Conservation (phyloP, 2,888 invertebrate genomes). For the Mesorhabditis spiculigera region DNA sequence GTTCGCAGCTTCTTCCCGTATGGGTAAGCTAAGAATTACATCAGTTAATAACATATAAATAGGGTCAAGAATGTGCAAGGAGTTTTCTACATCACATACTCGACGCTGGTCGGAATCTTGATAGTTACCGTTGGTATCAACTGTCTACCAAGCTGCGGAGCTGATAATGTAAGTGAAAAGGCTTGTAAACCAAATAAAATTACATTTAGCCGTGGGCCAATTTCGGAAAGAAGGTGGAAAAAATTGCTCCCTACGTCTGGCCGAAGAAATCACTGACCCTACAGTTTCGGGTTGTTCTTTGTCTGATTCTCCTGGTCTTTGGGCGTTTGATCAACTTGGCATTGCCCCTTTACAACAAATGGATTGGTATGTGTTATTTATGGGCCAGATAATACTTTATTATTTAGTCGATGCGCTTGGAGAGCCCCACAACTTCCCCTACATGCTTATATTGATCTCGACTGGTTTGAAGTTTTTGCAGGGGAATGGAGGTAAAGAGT, state of each 20-base stretch:
- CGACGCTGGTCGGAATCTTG: background rate
- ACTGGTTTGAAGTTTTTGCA: constrained; percentile 85
- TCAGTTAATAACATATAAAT: background rate
- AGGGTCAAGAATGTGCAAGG: background rate
- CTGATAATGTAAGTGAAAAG: too few species aligned
- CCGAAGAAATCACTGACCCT: constrained; percentile 73
- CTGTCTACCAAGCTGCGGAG: too few species aligned
- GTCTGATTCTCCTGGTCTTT: constrained; percentile 73
- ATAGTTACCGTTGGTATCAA: too few species aligned
- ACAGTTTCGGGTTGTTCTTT: constrained; percentile 78
- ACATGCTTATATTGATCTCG: constrained; percentile 84
- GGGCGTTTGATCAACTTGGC: constrained; percentile 85
- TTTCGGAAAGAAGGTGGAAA: constrained; percentile 39
- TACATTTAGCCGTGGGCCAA: constrained; percentile 41
- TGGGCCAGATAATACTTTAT: background rate
- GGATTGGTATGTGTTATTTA: constrained; percentile 72
- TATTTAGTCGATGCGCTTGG: constrained; percentile 78
- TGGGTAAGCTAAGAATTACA: background rate
- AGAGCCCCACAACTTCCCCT: constrained; percentile 69
- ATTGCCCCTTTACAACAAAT: constrained; percentile 87
- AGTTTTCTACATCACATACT: background rate
- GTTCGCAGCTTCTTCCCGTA: background rate
- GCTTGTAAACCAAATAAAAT: too few species aligned
- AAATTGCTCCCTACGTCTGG: constrained; percentile 76
- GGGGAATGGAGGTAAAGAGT: constrained; percentile 75